Evolutionary conservation across 37 sponge, comb jelly and placozoan species (phyloP).

Genomic region (Aphrocallistes beatrix): DNA sequence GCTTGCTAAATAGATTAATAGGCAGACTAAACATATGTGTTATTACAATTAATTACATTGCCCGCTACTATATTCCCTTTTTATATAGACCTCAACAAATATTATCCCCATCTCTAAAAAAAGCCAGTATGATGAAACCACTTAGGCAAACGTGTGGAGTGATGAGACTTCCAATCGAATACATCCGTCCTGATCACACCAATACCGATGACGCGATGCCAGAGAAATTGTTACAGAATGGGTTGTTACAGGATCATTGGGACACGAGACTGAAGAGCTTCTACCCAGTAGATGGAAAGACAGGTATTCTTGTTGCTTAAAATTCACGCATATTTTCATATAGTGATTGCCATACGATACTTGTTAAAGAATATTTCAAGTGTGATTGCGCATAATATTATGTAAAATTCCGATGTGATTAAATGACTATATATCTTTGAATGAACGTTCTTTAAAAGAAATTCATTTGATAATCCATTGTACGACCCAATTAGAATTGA

Average conservation of each 20-base stretch:
- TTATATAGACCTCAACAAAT: neutral
- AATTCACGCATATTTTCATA: neutral
- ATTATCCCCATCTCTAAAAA: neutral
- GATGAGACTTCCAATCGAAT: conserved; percentile 54
- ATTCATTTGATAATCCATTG: neutral
- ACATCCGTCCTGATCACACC: neutral
- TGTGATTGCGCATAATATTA: too few relatives aligned
- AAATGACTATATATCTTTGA: too few relatives aligned
- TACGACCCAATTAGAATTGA: neutral
- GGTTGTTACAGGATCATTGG: neutral
- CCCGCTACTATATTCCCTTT: neutral
- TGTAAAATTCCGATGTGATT: too few relatives aligned
- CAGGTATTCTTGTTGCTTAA: neutral
- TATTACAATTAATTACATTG: neutral
- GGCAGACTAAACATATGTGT: neutral
- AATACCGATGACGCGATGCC: neutral
- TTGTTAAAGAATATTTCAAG: too few relatives aligned
- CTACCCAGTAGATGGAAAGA: conserved; percentile 5
- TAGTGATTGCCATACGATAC: too few relatives aligned
- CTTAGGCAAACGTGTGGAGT: conserved; percentile 76
- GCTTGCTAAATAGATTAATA: neutral
- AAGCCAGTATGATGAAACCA: conserved; percentile 24
- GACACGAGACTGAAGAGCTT: neutral
- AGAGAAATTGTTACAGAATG: conserved; percentile 1
- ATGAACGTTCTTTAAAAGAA: too few relatives aligned